These are phyloP conservation scores for Cephalotes varians DNA, from an alignment of 2,888 invertebrate genomes.

Conservation along the genomic window DNA sequence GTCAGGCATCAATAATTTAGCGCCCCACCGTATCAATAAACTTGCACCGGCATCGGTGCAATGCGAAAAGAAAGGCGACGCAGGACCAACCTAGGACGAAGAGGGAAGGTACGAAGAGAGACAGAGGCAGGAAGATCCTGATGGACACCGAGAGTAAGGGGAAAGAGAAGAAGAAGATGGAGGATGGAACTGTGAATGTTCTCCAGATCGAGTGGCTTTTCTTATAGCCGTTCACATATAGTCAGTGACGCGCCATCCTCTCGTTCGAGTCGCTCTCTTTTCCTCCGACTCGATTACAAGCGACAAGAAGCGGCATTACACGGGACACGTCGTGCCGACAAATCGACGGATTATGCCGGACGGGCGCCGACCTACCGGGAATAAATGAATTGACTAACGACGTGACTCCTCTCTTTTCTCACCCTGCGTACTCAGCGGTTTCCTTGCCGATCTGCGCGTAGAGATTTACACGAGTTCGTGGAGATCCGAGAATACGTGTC, in stretches of 20 bases:
- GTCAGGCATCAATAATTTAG: constrained; percentile 81
- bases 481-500: constrained; percentile 35
- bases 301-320: constrained; percentile 83
- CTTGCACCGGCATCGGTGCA: constrained; percentile 53
- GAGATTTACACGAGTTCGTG: constrained; percentile 53
- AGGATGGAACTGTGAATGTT: constrained; percentile 69
- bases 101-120: constrained; percentile 46
- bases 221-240: constrained; percentile 81
- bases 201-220: constrained; percentile 77
- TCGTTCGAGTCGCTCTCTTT: constrained; percentile 60
- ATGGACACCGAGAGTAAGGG: constrained; percentile 11
- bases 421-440: constrained; percentile 33
- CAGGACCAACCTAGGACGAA: not conserved
- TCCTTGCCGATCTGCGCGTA: constrained; percentile 3
- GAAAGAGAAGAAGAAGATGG: constrained; percentile 51
- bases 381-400: constrained; percentile 83
- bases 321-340: constrained; percentile 83
- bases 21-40: constrained; percentile 79
- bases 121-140: constrained; percentile 34
- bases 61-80: constrained; percentile 39
- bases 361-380: constrained; percentile 80
- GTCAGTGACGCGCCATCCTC: constrained; percentile 78
- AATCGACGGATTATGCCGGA: constrained; percentile 84
- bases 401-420: constrained; percentile 70
- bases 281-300: constrained; percentile 80